Base-by-base conservation (phyloP, 1,140 invertebrate genomes). In the Bombus terrestris region DNA sequence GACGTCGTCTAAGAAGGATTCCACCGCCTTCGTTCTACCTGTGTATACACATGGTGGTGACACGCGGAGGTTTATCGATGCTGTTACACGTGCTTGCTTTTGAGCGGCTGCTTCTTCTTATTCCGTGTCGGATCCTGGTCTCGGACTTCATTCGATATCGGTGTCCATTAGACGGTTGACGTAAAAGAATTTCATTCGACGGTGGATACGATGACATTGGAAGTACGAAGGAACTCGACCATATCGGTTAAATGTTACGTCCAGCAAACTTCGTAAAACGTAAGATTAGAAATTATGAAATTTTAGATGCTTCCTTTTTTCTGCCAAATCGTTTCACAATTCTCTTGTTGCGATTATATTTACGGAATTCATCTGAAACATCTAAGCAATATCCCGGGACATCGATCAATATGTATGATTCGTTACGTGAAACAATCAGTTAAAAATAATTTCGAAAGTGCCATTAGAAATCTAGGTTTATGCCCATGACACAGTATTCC, bases 1-100 rank as follows among this genome's bases (percentile, higher is more conserved):
- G 18, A 39, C 69, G 35, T 74, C 62, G 37, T 64, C 77, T 57
- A 71, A 43, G 41, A 71, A 43, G 57, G 2, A 5, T 41, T n/a
- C 32, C 74, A 22, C 32, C 10, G 62, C 35, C 57, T 35, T 64
- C 64, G 59, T 69, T 39, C 72, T 66, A 35, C 39, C 83, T 37
- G 69, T 72, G 57, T 83, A 43, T 39, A 62, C 41, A 77, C 59
- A 77, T 25, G 62, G 43, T 37, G 35, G 35, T 59, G 75, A 88
- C 71, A 85, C 59, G 25, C 18, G 28, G 12, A 47, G 32, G 59
- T 77, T 75, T 82, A 64, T 82, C 71, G 71, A 75, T 2, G 32
- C n/a, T 53, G 73, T n/a, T 53, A 75, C 73, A 83, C 78, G 86
- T 85, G 87, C 62, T 57, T 32, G 74, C 25, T 81, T 81, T 66